phyloP scores from a whole-genome alignment of 2,113 vertebrate species.

The Pseudopodoces humilis region DNA sequence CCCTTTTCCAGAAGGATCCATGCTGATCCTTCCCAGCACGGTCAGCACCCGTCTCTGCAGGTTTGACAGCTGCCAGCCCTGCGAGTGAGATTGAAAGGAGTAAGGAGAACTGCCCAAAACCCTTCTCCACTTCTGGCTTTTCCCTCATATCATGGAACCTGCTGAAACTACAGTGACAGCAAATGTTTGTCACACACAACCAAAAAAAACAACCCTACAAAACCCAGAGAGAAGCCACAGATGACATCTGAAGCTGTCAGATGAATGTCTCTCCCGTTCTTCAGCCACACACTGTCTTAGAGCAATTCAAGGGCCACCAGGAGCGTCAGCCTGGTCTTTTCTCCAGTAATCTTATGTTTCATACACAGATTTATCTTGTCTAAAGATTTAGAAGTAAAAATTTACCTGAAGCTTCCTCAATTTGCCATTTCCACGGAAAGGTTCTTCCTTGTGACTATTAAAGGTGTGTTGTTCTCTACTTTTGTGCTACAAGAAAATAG shows the following conservation, averaged over 20 bases:
- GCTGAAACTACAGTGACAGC: background rate
- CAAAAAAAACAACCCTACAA: background rate
- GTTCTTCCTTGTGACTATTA: background rate
- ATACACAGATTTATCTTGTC: background rate
- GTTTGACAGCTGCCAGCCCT: background rate
- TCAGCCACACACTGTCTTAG: background rate
- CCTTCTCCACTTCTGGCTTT: background rate
- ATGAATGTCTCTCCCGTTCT: background rate
- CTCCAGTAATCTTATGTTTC: background rate
- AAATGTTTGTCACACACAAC: background rate
- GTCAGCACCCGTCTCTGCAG: background rate
- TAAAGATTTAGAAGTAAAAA: background rate
- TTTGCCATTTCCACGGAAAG: background rate
- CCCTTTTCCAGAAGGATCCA: background rate
- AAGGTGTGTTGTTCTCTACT: background rate
- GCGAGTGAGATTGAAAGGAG: accelerated
- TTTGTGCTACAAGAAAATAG: background rate
- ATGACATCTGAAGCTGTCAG: background rate
- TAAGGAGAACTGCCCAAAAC: background rate
- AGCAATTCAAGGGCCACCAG: background rate
- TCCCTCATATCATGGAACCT: accelerated
- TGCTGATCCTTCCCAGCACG: background rate
- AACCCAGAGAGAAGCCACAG: background rate
- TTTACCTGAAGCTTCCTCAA: background rate
- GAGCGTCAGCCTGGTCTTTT: background rate